phyloP scores from a whole-genome alignment of 2,113 vertebrate species.

The Nesogale talazaci region DNA sequence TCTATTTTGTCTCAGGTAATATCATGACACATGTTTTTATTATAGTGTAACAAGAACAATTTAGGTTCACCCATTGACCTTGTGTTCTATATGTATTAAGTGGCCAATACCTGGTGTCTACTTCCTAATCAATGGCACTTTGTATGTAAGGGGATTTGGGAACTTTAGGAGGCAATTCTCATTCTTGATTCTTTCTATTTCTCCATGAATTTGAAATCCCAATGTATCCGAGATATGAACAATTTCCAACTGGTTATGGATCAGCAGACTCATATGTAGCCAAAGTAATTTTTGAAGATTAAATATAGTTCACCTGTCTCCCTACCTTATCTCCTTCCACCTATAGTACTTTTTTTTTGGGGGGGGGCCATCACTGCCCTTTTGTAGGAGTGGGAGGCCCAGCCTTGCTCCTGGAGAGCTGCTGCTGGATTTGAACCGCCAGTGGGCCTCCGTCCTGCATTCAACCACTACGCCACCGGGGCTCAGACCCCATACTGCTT shows the following conservation, averaged over 20 bases:
- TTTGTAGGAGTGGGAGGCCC: no score
- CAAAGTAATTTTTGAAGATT: not conserved
- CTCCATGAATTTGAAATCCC: no score
- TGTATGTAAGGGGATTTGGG: not conserved
- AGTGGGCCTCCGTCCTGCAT: no score
- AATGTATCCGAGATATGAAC: not conserved
- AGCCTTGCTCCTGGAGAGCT: no score
- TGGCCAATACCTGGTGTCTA: not conserved
- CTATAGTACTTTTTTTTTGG: no score
- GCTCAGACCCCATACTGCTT: not conserved
- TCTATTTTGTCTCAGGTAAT: not conserved
- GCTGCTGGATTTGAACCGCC: no score
- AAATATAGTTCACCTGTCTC: not conserved
- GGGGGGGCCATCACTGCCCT: no score
- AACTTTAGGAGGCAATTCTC: no score
- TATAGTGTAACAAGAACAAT: not conserved
- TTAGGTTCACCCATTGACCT: not conserved
- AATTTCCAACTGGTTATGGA: not conserved
- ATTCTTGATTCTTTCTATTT: no score
- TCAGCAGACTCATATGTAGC: not conserved
- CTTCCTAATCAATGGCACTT: not conserved
- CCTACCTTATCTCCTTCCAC: no score
- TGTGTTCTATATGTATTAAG: not conserved
- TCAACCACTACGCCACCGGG: no score
- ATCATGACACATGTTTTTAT: not conserved